A percentile compares a stretch with the other conserved stretches of the same genome.
phyloP scores from a whole-genome alignment of 2,797 vertebrate genomes.

The Crossoptilon crossoptilon region DNA sequence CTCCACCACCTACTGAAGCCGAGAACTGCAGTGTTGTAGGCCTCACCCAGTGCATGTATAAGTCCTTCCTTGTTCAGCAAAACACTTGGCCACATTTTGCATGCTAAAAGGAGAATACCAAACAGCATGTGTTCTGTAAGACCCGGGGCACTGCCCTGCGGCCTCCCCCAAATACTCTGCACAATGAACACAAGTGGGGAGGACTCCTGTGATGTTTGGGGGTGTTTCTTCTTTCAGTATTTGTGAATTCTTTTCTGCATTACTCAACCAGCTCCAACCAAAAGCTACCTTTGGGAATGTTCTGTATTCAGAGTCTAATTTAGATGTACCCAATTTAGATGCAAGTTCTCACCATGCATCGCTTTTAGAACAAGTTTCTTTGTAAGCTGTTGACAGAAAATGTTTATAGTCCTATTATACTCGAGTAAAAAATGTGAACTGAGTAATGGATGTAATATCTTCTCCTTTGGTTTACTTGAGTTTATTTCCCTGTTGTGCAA shows the following conservation, averaged over 20 bases:
- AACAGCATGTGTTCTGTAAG: neutral
- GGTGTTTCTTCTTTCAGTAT: slow-evolving; percentile 1
- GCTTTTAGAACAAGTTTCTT: slow-evolving; percentile 57
- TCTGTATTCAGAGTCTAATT: slow-evolving; percentile 44
- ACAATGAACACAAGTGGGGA: neutral
- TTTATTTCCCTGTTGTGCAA: slow-evolving; percentile 33
- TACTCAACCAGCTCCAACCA: slow-evolving; percentile 24
- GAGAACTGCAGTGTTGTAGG: neutral
- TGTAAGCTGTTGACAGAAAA: slow-evolving; percentile 65
- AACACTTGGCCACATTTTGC: neutral
- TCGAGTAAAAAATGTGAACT: slow-evolving; percentile 13
- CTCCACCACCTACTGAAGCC: slow-evolving; percentile 13
- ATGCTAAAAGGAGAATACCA: neutral
- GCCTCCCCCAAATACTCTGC: neutral
- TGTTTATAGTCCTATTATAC: slow-evolving; percentile 58
- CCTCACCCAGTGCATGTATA: neutral
- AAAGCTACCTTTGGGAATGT: slow-evolving; percentile 58
- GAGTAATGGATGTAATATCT: slow-evolving; percentile 42
- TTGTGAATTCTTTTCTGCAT: neutral
- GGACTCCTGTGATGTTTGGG: neutral
- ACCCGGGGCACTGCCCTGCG: neutral
- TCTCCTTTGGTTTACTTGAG: slow-evolving; percentile 12
- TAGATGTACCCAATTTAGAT: slow-evolving; percentile 56
- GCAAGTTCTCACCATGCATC: slow-evolving; percentile 57
- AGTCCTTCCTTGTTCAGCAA: slow-evolving; percentile 27